Base-by-base conservation (phyloP, 2,888 invertebrate species). In the Prenolepis imparis region DNA sequence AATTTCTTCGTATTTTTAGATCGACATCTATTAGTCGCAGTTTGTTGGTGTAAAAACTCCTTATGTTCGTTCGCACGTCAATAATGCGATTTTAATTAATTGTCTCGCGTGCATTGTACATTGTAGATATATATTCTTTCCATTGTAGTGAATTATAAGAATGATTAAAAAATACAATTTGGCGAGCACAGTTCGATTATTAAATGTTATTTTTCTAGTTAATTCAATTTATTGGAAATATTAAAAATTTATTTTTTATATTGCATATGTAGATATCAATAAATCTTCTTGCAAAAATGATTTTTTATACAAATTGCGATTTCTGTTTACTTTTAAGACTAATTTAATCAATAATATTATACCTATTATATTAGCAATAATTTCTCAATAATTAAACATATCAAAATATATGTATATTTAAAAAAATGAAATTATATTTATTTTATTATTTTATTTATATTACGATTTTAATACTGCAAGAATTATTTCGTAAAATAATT, bases 81-180 rank as follows among this genome's bases (percentile, higher is more conserved):
- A 32, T 78, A 78, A 68, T 32, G 11, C 18, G 44, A 81, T 74
- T 77, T 77, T 74, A 81, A 70, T 81, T 63, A 81, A 39, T 80
- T 80, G 36, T 75, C n/a, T 80, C 12, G 12, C 8, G 18, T 44
- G 8, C 9, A 0, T 39, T 36, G 24, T 80, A 28, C 18, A 28
- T 36, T 9, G 3, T 32, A 6, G 3, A 75, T 28, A 18, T 28
- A 18, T 61, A 28, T 44, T 41, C 12, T 57, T 57, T 18, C 11
- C 41, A 73, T 61, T 41, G 41, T 12, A 21, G 3, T 8, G 15
- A 15, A 44, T 8, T 18, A 21, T 6, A 8, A 64, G 41, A n/a
- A n/a, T 8, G n/a, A 73, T 8, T 12, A 28, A 73, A 24, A 41
- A 18, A 18, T 36, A n/a, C 32, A 32, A 52, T n/a, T 55, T 21